phyloP scores from a whole-genome alignment of 2,888 invertebrate genomes.

The Limnephilus marmoratus region DNA sequence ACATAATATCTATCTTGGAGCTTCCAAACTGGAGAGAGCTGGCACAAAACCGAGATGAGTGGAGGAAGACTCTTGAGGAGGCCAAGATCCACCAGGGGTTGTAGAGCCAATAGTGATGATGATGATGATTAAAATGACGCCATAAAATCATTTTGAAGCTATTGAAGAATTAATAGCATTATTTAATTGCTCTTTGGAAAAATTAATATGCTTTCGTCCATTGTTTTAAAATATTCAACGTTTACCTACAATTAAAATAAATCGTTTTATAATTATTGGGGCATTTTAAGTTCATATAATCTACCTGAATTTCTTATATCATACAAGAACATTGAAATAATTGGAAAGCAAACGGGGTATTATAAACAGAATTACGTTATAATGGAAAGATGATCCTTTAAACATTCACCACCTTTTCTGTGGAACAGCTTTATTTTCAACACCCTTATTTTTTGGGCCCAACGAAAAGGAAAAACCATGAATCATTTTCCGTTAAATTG shows the following conservation, averaged over 20 bases:
- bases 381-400: not conserved
- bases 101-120: no score
- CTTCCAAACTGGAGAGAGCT: no score
- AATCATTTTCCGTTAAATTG: slow-evolving; percentile 34
- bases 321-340: not conserved
- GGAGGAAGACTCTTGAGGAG: no score
- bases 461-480: slow-evolving; percentile 16
- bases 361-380: not conserved
- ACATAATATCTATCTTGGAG: no score
- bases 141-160: no score
- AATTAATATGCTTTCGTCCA: not conserved
- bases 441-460: not conserved
- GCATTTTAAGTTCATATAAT: not conserved
- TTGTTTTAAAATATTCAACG: not conserved
- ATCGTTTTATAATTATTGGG: not conserved
- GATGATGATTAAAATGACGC: no score
- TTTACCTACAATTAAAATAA: not conserved
- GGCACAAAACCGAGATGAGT: no score
- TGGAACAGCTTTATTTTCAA: not conserved
- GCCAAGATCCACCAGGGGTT: no score
- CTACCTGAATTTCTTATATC: not conserved
- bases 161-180: no score
- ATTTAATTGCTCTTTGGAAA: not conserved
- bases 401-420: not conserved
- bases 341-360: not conserved